These are phyloP conservation scores for Lucilia cuprina DNA, from an alignment of 1,140 invertebrate genomes.

Conservation along the genomic window DNA sequence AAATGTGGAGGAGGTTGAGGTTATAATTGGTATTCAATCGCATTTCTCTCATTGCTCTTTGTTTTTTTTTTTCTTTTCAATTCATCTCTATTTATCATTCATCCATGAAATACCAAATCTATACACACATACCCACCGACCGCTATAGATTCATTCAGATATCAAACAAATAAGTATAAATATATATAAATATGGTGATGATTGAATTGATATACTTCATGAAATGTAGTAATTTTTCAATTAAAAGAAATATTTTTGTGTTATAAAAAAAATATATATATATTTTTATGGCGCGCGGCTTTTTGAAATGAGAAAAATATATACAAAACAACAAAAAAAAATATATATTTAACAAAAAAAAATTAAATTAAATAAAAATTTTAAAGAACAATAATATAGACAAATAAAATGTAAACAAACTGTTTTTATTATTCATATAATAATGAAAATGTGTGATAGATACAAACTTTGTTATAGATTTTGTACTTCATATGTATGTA, in stretches of 20 bases:
- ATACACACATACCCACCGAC: too few species aligned
- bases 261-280: neutral
- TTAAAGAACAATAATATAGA: neutral
- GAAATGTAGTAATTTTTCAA: constrained; percentile 10
- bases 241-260: neutral
- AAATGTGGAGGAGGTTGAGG: neutral
- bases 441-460: neutral
- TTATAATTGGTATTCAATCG: neutral
- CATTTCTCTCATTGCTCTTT: neutral
- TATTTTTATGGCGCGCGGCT: neutral
- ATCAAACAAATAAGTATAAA: neutral
- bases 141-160: neutral
- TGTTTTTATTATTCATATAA: neutral
- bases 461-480: too few species aligned
- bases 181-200: neutral
- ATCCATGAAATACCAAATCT: neutral
- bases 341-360: neutral
- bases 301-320: neutral
- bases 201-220: neutral
- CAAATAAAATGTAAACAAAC: constrained; percentile 7
- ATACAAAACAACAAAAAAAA: too few species aligned
- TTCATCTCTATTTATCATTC: too few species aligned
- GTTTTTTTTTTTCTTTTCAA: too few species aligned
- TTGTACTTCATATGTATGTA: too few species aligned
- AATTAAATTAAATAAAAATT: neutral